Conservation (phyloP, 2,888 invertebrate genomes). For the Bombylius discolor region DNA sequence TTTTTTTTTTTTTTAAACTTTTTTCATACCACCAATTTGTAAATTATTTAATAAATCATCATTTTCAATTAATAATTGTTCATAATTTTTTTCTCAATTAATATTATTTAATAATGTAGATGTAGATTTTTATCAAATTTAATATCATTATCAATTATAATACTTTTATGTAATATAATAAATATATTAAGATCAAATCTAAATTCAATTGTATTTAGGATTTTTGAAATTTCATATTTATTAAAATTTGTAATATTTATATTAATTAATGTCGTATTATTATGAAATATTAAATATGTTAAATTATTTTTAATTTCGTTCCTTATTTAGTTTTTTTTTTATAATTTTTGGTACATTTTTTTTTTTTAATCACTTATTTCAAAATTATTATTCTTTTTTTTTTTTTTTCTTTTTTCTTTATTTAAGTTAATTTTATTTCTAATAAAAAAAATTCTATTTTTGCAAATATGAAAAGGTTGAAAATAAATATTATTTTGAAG, state of each 20-base stretch:
- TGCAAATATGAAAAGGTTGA: too few relatives aligned
- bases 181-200: constrained; percentile 9
- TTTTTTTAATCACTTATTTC: too few relatives aligned
- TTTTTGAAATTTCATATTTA: constrained; percentile 22
- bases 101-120: constrained; percentile 22
- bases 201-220: constrained; percentile 19
- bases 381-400: constrained; percentile 14
- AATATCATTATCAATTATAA: constrained; percentile 26
- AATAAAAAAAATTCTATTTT: too few relatives aligned
- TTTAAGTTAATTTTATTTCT: too few relatives aligned
- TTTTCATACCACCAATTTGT: too few relatives aligned
- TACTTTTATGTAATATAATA: constrained; percentile 25
- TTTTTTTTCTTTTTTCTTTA: too few relatives aligned
- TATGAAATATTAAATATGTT: constrained; percentile 16
- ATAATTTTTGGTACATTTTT: too few relatives aligned
- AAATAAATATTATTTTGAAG: too few relatives aligned
- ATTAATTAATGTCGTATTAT: constrained; percentile 16
- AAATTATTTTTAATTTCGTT: too few relatives aligned
- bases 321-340: too few relatives aligned
- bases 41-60: too few relatives aligned
- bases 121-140: constrained; percentile 20
- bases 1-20: too few relatives aligned
- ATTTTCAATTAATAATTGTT: constrained; percentile 15
- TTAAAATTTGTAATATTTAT: constrained; percentile 24
- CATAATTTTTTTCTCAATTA: constrained; percentile 22